Evolutionary conservation across 2,113 vertebrate genomes (phyloP).

Genomic region (Oncorhynchus clarkii): DNA sequence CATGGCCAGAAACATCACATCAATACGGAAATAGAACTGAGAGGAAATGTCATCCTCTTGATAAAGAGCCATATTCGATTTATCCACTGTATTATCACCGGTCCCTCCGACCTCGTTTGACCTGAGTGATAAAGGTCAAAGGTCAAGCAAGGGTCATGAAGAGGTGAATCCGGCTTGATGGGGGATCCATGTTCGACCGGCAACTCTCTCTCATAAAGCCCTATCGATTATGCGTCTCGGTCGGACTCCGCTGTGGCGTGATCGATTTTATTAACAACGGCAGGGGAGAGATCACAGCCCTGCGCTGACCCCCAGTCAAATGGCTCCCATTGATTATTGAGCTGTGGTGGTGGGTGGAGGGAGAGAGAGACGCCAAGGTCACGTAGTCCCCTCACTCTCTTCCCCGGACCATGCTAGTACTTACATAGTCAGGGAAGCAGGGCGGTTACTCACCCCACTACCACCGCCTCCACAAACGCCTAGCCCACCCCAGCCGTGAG

Average conservation of each 20-base stretch:
- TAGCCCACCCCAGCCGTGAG: background rate
- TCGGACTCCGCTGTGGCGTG: no score
- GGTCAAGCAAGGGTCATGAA: background rate
- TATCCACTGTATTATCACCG: background rate
- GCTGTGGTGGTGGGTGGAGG: background rate
- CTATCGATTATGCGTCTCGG: no score
- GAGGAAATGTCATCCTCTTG: background rate
- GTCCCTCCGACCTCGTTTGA: background rate
- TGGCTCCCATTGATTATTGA: constrained; percentile 2
- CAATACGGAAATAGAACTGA: background rate
- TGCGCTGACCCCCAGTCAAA: background rate
- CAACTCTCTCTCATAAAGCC: background rate
- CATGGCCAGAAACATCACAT: background rate
- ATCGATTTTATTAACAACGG: background rate
- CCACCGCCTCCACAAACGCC: background rate
- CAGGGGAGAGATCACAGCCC: background rate
- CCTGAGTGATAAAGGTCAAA: constrained; percentile 2
- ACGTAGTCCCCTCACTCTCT: background rate
- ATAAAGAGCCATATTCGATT: background rate
- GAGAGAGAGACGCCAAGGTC: background rate
- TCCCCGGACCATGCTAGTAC: background rate
- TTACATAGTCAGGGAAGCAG: background rate
- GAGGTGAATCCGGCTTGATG: background rate
- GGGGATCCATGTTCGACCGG: background rate
- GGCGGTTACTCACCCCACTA: background rate